A percentile compares a stretch with the other conserved stretches of the same genome.
phyloP scores from a whole-genome alignment of 1,140 invertebrate genomes.

The Hyles vespertilio region DNA sequence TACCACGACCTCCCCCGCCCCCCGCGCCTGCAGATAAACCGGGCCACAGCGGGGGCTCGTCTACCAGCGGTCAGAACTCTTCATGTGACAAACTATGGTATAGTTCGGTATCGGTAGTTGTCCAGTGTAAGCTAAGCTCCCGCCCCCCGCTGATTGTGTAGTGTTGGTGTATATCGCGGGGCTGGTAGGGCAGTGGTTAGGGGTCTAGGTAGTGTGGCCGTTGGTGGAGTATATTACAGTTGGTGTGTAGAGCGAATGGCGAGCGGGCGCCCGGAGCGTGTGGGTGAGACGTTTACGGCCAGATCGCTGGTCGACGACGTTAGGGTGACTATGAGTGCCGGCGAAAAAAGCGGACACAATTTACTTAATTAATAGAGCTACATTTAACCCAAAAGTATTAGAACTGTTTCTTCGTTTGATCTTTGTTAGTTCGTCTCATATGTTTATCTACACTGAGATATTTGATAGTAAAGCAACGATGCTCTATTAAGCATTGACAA shows the following conservation, averaged over 20 bases:
- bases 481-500: too few species aligned
- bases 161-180: conserved; percentile 16
- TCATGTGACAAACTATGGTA: conserved; percentile 68
- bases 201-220: conserved; percentile 26
- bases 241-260: conserved; percentile 67
- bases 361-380: not conserved
- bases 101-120: conserved; percentile 63
- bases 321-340: conserved; percentile 31
- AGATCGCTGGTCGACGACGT: conserved; percentile 68
- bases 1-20: conserved; percentile 30
- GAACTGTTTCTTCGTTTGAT: too few species aligned
- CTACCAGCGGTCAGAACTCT: conserved; percentile 61
- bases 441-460: too few species aligned
- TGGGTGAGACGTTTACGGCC: conserved; percentile 74
- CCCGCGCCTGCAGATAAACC: conserved; percentile 28
- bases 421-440: too few species aligned
- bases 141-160: conserved; percentile 15
- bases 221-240: conserved; percentile 51
- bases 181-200: conserved; percentile 23
- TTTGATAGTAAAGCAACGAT: too few species aligned
- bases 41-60: conserved; percentile 46
- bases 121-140: conserved; percentile 38
- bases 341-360: not conserved
- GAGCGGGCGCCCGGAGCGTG: conserved; percentile 64
- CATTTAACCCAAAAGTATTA: too few species aligned